These are phyloP conservation scores for Sceloporus undulatus DNA, from an alignment of 2,113 vertebrate species.

Conservation along the genomic window DNA sequence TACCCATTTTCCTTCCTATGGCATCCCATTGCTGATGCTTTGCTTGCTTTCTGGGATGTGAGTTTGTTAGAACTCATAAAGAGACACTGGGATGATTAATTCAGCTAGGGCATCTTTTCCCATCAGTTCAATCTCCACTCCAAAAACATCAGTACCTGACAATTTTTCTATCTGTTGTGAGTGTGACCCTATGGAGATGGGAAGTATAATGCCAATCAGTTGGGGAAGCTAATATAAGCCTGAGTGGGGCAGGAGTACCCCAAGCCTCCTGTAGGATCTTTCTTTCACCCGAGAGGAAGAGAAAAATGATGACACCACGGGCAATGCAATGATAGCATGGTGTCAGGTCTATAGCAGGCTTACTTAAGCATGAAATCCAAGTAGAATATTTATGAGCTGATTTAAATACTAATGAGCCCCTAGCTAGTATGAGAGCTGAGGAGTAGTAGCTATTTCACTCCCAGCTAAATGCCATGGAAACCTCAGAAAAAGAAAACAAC, in stretches of 20 bases:
- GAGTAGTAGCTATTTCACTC: constrained; percentile 20
- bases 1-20: not conserved
- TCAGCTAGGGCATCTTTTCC: not conserved
- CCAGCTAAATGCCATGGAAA: constrained; percentile 23
- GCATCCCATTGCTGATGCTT: not conserved
- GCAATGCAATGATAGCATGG: constrained; percentile 39
- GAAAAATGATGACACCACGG: constrained; percentile 14
- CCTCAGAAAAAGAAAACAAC: not conserved
- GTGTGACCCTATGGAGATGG: not conserved
- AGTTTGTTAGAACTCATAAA: constrained; percentile 12
- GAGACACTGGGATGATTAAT: not conserved
- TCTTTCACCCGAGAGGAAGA: not conserved
- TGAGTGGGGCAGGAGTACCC: not conserved
- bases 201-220: not conserved
- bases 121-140: not conserved
- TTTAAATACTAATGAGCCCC: constrained; percentile 56
- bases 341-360: constrained; percentile 49
- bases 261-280: not conserved
- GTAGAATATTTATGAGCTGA: constrained; percentile 41
- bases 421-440: constrained; percentile 29
- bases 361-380: constrained; percentile 60
- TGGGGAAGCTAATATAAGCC: not conserved
- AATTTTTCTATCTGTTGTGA: not conserved
- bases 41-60: accelerated
- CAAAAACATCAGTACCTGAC: not conserved